Percentiles rank a stretch among this genome's conserved stretches.
Evolutionary conservation across 1,140 invertebrate species (phyloP).

Genomic region (Mylabris phalerata): DNA sequence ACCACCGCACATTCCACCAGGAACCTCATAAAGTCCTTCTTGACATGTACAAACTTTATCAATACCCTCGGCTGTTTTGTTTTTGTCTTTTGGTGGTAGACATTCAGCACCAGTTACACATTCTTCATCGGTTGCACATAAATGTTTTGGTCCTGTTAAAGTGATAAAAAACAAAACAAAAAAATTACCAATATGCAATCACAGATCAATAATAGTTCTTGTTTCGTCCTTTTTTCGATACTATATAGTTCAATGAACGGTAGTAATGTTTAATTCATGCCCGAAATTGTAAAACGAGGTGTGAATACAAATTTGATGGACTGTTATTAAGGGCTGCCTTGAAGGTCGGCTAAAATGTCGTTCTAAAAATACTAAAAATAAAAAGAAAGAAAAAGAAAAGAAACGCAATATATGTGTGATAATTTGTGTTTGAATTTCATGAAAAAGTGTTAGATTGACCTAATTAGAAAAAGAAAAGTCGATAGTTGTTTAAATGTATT

Average conservation of each 20-base stretch:
- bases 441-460: not conserved
- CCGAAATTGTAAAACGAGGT: not conserved
- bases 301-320: too few species aligned
- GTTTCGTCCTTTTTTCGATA: not conserved
- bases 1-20: constrained; percentile 24
- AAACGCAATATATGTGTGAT: not conserved
- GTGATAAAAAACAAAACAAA: not conserved
- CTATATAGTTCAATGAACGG: not conserved
- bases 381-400: too few species aligned
- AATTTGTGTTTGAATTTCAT: not conserved
- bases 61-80: constrained; percentile 3
- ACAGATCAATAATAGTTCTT: constrained; percentile 5
- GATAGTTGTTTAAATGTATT: not conserved
- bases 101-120: constrained; percentile 30
- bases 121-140: constrained; percentile 27
- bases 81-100: constrained; percentile 5
- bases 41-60: constrained; percentile 22
- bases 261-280: constrained; percentile 8
- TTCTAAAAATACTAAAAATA: too few species aligned
- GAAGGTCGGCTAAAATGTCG: too few species aligned
- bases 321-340: too few species aligned
- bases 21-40: constrained; percentile 18
- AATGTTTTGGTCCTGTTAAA: constrained; percentile 28
- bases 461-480: not conserved
- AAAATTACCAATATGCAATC: not conserved